These are phyloP conservation scores for Hypotaenidia okinawae DNA, from an alignment of 2,797 vertebrate genomes.

Conservation along the genomic window DNA sequence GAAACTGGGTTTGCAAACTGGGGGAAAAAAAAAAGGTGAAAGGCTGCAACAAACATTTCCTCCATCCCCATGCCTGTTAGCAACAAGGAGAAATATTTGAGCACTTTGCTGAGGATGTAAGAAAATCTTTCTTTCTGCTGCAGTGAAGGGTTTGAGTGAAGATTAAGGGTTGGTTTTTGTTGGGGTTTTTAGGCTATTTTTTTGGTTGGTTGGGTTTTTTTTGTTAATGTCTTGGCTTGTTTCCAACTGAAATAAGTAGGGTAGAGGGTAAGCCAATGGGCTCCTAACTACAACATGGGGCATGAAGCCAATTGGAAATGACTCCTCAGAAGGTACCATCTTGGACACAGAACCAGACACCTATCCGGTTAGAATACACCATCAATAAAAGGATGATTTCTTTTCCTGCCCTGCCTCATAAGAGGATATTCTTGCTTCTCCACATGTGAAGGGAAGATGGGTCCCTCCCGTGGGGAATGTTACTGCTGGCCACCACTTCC, in stretches of 20 bases:
- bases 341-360: constrained; percentile 26
- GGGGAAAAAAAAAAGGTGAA: not conserved
- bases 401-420: constrained; percentile 45
- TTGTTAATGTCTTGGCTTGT: constrained; percentile 31
- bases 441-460: constrained; percentile 69
- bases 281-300: not conserved
- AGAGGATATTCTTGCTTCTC: constrained; percentile 61
- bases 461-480: constrained; percentile 62
- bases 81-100: constrained; percentile 13
- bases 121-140: not conserved
- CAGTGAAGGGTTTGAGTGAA: not conserved
- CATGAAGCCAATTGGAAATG: constrained; percentile 46
- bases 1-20: not conserved
- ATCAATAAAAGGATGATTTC: constrained; percentile 41
- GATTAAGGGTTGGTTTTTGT: not conserved
- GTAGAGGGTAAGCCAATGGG: not conserved
- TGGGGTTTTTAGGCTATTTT: too few relatives aligned
- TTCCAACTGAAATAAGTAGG: constrained; percentile 36
- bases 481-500: constrained; percentile 67
- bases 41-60: constrained; percentile 16
- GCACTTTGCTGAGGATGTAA: constrained; percentile 2
- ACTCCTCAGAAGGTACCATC: constrained; percentile 47
- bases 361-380: not conserved
- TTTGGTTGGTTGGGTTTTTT: not conserved
- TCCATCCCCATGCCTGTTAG: not conserved